Evolutionary conservation across 2,888 invertebrate species (phyloP).

Genomic region (Choreutis nemorana): DNA sequence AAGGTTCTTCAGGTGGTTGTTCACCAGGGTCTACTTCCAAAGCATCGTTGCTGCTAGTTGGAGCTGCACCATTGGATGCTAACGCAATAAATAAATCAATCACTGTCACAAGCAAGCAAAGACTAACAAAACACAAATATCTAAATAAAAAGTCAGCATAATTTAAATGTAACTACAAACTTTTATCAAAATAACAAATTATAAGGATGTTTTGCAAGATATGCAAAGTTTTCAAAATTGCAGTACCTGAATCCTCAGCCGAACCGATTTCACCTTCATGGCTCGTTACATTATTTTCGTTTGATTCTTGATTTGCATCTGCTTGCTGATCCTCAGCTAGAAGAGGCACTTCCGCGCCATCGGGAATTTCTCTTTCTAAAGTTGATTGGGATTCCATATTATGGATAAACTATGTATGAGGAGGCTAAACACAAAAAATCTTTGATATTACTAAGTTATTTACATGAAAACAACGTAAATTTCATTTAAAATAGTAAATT

Average conservation of each 20-base stretch:
- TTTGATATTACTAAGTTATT: conserved; percentile 29
- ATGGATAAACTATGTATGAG: conserved; percentile 12
- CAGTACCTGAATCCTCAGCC: conserved; percentile 35
- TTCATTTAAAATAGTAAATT: conserved; percentile 17
- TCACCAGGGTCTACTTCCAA: conserved; percentile 34
- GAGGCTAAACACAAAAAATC: conserved; percentile 22
- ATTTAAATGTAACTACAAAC: neutral
- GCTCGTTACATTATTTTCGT: conserved; percentile 40
- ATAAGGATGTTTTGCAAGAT: no score
- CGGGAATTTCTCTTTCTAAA: conserved; percentile 40
- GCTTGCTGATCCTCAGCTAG: conserved; percentile 38
- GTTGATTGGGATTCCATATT: conserved; percentile 53
- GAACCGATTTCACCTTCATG: conserved; percentile 33
- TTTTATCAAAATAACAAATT: neutral
- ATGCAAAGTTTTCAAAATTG: no score
- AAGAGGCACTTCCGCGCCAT: conserved; percentile 60
- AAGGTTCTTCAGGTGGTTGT: conserved; percentile 25
- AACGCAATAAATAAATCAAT: conserved; percentile 5
- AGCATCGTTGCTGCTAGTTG: conserved; percentile 53
- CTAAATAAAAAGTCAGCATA: neutral
- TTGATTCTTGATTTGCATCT: conserved; percentile 35
- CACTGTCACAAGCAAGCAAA: neutral
- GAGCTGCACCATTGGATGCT: conserved; percentile 43
- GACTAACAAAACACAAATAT: neutral
- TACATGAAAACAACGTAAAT: conserved; percentile 14